These are phyloP conservation scores for Poeciliopsis prolifica DNA, from an alignment of 2,113 vertebrate species.

Conservation along the genomic window DNA sequence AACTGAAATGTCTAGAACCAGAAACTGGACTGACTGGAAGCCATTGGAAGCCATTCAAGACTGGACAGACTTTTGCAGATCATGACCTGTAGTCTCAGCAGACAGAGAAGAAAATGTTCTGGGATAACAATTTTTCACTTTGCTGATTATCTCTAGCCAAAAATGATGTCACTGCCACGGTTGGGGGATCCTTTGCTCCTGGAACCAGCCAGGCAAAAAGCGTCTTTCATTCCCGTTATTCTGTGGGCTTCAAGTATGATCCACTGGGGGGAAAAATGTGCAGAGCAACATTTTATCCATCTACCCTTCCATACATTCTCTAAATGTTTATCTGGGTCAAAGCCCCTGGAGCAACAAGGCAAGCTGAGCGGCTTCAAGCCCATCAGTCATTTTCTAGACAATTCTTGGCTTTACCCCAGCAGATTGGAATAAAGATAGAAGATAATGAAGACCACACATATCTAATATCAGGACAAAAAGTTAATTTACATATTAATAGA, in stretches of 20 bases:
- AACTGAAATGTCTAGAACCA: neutral
- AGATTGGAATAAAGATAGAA: neutral
- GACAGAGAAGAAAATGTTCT: neutral
- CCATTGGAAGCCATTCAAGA: neutral
- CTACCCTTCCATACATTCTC: conserved; percentile 11
- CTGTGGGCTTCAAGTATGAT: neutral
- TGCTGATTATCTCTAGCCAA: conserved; percentile 11
- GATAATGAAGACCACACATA: neutral
- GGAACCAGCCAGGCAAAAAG: conserved; percentile 3
- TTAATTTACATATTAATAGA: neutral
- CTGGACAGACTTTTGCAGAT: neutral
- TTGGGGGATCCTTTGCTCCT: conserved; percentile 9
- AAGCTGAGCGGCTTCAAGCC: neutral
- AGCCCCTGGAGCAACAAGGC: neutral
- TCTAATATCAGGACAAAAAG: neutral
- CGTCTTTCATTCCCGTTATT: neutral
- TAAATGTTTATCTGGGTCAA: conserved; percentile 27
- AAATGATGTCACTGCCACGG: neutral
- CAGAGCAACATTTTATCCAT: neutral
- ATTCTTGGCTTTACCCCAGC: neutral
- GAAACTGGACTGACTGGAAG: neutral
- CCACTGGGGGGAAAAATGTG: neutral
- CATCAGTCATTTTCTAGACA: neutral
- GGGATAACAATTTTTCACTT: conserved; percentile 37
- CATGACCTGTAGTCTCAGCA: neutral